phyloP scores from a whole-genome alignment of 1,140 invertebrate species.

The Papilio dardanus region DNA sequence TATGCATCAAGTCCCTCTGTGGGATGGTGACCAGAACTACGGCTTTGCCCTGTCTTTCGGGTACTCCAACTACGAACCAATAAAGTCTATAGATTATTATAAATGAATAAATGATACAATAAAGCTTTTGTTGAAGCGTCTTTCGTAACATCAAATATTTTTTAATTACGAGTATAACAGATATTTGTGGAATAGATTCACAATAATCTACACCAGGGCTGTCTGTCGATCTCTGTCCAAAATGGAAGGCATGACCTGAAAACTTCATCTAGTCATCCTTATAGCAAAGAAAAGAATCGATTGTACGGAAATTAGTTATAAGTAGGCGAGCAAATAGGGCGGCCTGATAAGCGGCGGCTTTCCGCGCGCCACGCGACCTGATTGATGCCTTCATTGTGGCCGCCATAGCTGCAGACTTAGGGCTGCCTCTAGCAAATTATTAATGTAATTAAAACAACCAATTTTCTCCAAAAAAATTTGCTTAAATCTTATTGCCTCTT shows the following conservation, averaged over 20 bases:
- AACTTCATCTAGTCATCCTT: background rate
- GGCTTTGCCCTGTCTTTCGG: no score
- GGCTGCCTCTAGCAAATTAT: conserved; percentile 2
- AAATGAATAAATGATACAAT: no score
- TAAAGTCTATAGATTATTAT: no score
- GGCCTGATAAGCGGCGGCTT: conserved; percentile 54
- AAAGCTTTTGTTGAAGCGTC: no score
- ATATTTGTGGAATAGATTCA: no score
- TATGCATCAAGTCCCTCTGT: no score
- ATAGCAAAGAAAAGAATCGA: conserved; percentile 45
- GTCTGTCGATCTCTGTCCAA: background rate
- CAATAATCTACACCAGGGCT: no score
- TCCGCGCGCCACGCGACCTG: conserved; percentile 54
- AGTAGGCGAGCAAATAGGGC: conserved; percentile 53
- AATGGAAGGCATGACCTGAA: background rate
- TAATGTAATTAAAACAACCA: background rate
- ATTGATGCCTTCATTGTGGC: conserved; percentile 59
- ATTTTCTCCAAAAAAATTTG: no score
- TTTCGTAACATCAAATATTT: no score
- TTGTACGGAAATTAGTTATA: conserved; percentile 55
- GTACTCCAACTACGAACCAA: no score
- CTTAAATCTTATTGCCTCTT: background rate
- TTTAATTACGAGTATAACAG: no score
- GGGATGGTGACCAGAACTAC: no score
- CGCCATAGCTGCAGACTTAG: conserved; percentile 2